Base-by-base conservation (phyloP, 2,888 invertebrate genomes). In the Tachina lurida region DNA sequence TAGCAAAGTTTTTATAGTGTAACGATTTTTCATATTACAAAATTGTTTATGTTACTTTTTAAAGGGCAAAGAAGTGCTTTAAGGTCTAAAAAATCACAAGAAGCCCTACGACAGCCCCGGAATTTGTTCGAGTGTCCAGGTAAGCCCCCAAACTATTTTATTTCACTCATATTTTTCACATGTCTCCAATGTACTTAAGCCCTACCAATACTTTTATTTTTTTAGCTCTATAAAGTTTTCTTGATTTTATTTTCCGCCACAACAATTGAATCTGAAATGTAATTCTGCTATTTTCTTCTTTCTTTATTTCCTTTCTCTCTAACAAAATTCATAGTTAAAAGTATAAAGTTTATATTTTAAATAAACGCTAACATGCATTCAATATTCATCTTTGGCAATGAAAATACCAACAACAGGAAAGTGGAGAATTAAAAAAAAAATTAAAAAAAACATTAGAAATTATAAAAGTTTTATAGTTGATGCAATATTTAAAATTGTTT, bases 331-430 rank as follows among this genome's bases (percentile, higher is more conserved):
- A 54, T 78, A 71, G 77, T 78, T 31, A 31, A 31, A 70, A 74
- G 56, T 82, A 63, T 19, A 84, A 76, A 71, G 65, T 82, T 82
- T 79, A n/a, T n/a, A 47, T 75, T 82, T 47, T 39, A 75, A 71
- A 74, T 71, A 86, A 86, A 71, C 85, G 75, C 75, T 60, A 75
- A 76, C 78, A 79, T 86, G 70, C 85, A 86, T 71, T 75, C 82
- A 75, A 77, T 78, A 81, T 80, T 77, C 76, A 82, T 76, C 54
- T 56, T 71, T 65, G 71, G 65, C 63, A 82, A 76, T 70, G 15
- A 19, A 56, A 56, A 71, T 15, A 62, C n/a, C n/a, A 70, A 45
- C n/a, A 67, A 58, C 49, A 54, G 63, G 15, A 39, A 15, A 39
- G 1, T 31, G 9, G 7, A 41, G 13, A 49, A 4, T 12, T 15